Evolutionary conservation across 2,113 vertebrate species (phyloP), one percentile per base, ranked within the genome.

Genomic region (Phalacrocorax carbo): DNA sequence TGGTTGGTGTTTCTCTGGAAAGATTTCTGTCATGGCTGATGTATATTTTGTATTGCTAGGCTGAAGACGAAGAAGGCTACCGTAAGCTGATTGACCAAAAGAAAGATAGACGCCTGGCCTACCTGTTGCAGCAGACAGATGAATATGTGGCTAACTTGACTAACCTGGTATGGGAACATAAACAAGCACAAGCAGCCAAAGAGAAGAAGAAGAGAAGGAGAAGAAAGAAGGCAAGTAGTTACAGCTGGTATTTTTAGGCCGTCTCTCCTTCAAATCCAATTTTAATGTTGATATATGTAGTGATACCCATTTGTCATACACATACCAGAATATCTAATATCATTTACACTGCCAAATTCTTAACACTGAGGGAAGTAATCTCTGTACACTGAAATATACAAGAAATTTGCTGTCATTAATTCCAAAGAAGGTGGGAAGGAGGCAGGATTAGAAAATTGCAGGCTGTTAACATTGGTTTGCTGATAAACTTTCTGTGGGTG

Each of bases 131-230:
- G 97, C 99, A 99, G 97, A 99, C 99, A 0, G 99, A 99, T 55
- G 99, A 99, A 64, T 99, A 99, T 13, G 99, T 99, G 97, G 99
- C 99, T 92, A 99, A 99, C 96, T 98, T 99, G 87, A 99, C 99
- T 86, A 98, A 98, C n/a, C 94, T 99, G 95, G 99, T 99, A 17
- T 99, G 99, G 94, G 99, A 99, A 88, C 99, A 99, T 98, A 99
- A 99, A 94, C 99, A 99, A 69, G 99, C 99, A 42, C 99, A 99
- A 88, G 99, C 99, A 34, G 99, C 99, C 94, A 99, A 99, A 97
- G 99, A 99, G 88, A 99, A 99, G 98, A 99, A 99, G 98, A 99
- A 98, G 94, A 99, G 96, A 93, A 99, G 98, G 95, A 99, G 98
- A 98, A 99, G 96, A 96, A 99, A 98, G 98, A 99, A 99, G 99